phyloP scores from a whole-genome alignment of 2,888 invertebrate genomes.

The Perdita meconis region DNA sequence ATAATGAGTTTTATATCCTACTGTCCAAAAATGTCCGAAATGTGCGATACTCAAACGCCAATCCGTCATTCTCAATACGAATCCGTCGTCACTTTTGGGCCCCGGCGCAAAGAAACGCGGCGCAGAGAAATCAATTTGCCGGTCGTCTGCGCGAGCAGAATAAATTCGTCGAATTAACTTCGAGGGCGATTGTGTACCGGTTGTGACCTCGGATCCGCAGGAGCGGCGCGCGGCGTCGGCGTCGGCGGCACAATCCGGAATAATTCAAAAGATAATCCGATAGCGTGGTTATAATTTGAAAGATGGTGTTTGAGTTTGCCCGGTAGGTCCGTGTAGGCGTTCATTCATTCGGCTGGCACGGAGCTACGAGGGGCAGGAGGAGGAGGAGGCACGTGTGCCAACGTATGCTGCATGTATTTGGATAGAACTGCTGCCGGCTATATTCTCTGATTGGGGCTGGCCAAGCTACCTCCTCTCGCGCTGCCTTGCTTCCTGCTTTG shows the following conservation, averaged over 20 bases:
- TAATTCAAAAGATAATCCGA: slow-evolving; percentile 72
- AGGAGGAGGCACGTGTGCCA: slow-evolving; percentile 8
- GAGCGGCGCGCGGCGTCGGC: too few relatives aligned
- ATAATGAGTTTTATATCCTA: too few relatives aligned
- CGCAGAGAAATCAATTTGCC: background rate
- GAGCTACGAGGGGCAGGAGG: background rate
- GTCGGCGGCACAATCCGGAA: slow-evolving; percentile 50
- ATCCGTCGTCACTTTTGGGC: too few relatives aligned
- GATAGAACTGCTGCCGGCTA: slow-evolving; percentile 56
- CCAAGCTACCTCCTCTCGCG: slow-evolving; percentile 59
- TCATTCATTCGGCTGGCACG: slow-evolving; percentile 53
- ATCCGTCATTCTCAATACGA: too few relatives aligned
- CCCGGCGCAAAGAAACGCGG: background rate
- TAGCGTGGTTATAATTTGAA: slow-evolving; percentile 67
- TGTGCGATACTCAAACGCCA: too few relatives aligned
- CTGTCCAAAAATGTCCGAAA: too few relatives aligned
- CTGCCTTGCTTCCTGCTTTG: slow-evolving; percentile 74
- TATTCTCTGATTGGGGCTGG: slow-evolving; percentile 77
- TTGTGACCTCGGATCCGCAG: slow-evolving; percentile 12
- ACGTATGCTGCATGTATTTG: slow-evolving; percentile 36
- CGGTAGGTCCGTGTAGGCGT: slow-evolving; percentile 46
- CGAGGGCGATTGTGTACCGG: background rate
- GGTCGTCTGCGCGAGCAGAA: background rate
- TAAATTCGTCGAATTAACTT: background rate
- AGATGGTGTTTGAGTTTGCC: slow-evolving; percentile 72